These are phyloP conservation scores for Volucella bombylans DNA, from an alignment of 2,888 invertebrate genomes.

Conservation along the genomic window DNA sequence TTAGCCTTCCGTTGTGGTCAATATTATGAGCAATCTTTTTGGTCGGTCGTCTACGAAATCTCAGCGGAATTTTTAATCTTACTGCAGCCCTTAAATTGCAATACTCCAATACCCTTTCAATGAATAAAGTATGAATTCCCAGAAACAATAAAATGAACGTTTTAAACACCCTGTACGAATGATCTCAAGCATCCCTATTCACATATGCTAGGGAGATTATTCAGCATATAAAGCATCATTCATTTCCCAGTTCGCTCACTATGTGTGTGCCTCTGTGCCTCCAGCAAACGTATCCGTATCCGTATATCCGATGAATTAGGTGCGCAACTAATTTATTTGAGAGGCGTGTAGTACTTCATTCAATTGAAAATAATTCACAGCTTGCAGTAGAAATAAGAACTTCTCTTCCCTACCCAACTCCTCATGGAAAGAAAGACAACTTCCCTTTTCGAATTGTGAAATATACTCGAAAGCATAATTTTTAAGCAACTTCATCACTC, in stretches of 20 bases:
- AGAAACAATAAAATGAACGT: background rate
- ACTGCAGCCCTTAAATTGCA: too few species aligned
- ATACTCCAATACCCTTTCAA: too few species aligned
- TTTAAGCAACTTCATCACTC: constrained; percentile 45
- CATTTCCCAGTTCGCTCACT: constrained; percentile 4
- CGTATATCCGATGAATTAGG: constrained; percentile 31
- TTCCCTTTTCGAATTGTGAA: constrained; percentile 6
- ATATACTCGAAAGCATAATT: constrained; percentile 9
- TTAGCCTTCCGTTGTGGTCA: too few species aligned
- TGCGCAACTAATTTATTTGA: constrained; percentile 44
- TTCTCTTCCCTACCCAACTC: background rate
- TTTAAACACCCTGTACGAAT: background rate
- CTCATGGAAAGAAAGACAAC: background rate
- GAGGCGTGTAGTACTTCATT: constrained; percentile 27
- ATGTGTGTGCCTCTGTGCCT: background rate
- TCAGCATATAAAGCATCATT: constrained; percentile 12
- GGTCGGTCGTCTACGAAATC: too few species aligned
- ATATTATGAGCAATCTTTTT: too few species aligned
- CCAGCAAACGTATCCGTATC: background rate
- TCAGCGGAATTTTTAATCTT: too few species aligned
- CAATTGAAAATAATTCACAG: constrained; percentile 46
- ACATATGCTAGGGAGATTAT: constrained; percentile 13
- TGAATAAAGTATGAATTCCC: background rate
- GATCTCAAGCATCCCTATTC: background rate
- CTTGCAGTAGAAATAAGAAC: constrained; percentile 6